Evolutionary conservation across 2,888 invertebrate species (phyloP), one percentile per base, ranked within the genome.

Genomic region (Hartigia nigra): DNA sequence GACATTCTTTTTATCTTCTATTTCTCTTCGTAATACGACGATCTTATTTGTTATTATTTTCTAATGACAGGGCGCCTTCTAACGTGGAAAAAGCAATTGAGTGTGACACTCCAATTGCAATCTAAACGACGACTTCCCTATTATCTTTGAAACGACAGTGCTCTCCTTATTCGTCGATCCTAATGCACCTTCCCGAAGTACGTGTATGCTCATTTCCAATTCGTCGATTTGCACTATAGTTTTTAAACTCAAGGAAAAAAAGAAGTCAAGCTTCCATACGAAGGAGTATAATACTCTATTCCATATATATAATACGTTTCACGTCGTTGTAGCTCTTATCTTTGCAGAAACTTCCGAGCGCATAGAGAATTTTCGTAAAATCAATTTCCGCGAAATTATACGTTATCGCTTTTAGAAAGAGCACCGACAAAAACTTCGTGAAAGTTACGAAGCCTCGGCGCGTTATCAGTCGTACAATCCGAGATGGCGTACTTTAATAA

Each of bases 61-160:
- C 39, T 55, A 55, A 55, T 55, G 39, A 55, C 39, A 23, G 14
- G 23, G 39, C 23, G 39, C 39, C 39, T 55, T 23, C 39, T 23
- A 23, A 23, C 39, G 39, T 55, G 5, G 14, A 55, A 39, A 39
- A 39, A 14, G 23, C 39, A 55, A 55, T 55, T 55, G 23, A 23
- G 39, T 55, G 5, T 23, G 23, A 55, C 39, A 55, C 39, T 55
- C 77, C 76, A 81, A 77, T 80, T 82, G 77, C 76, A 74, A 78
- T 75, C 74, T 81, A 81, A 82, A 81, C 82, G 82, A 70, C 78
- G 55, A 82, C 82, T 81, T 82, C 79, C 80, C 81, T 79, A 80
- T 81, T 81, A 81, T 75, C 74, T 74, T 74, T 31, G 69, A 31
- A n/a, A 55, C 39, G 39, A 23, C 39, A 55, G 9, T 55, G 39